These are phyloP conservation scores for Taxidea taxus DNA, from an alignment of 2,113 vertebrate species.

Conservation along the genomic window DNA sequence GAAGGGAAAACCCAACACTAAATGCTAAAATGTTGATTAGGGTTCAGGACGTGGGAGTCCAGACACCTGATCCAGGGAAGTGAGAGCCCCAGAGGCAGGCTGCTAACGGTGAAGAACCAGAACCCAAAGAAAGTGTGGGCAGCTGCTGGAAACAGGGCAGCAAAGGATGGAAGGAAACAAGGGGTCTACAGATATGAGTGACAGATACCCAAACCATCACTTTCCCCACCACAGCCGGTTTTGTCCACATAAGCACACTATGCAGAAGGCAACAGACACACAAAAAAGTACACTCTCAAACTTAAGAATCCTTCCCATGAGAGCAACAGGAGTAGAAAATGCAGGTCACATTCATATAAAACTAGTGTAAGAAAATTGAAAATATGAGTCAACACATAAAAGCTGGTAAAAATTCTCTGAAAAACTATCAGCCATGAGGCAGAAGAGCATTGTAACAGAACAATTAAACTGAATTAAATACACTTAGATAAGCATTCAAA, in stretches of 20 bases:
- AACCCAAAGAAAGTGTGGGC: fast-evolving
- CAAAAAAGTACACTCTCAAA: too few relatives aligned
- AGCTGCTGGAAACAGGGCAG: fast-evolving
- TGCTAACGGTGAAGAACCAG: neutral
- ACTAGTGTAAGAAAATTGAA: neutral
- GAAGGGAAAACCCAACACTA: neutral
- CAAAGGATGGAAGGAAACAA: neutral
- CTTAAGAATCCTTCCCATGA: neutral
- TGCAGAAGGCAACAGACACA: neutral
- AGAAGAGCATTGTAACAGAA: neutral
- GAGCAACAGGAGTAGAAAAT: neutral
- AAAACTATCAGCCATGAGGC: neutral
- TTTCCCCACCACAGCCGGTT: fast-evolving
- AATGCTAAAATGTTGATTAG: neutral
- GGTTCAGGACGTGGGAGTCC: neutral
- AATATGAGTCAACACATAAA: too few relatives aligned
- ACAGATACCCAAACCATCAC: fast-evolving
- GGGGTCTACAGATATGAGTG: fast-evolving
- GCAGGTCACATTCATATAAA: fast-evolving
- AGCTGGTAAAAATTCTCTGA: neutral
- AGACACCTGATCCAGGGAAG: neutral
- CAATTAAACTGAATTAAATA: neutral
- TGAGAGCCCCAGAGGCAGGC: too few relatives aligned
- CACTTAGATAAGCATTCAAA: neutral
- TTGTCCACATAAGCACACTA: neutral